These are phyloP conservation scores for Trogon melanurus DNA, from an alignment of 2,113 vertebrate genomes.

Conservation along the genomic window DNA sequence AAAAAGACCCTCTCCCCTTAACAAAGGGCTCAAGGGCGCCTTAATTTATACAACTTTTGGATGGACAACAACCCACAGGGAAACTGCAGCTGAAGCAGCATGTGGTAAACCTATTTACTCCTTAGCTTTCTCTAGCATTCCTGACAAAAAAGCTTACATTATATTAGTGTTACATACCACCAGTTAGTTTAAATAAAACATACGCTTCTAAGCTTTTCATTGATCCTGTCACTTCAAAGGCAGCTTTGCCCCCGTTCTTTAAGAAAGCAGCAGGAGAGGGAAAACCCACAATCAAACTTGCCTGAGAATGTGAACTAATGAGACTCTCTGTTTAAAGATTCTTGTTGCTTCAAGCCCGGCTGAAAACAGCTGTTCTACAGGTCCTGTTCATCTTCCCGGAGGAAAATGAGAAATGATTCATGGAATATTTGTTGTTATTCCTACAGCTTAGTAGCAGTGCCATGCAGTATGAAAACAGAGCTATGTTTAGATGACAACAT, in stretches of 20 bases:
- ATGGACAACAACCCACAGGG: neutral
- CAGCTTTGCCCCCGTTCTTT: neutral
- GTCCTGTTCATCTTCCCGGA: neutral
- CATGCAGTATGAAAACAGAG: neutral
- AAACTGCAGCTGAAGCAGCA: slow-evolving; percentile 37
- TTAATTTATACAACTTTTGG: slow-evolving; percentile 41
- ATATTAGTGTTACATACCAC: slow-evolving; percentile 41
- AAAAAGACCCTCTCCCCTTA: neutral
- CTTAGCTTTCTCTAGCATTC: slow-evolving; percentile 27
- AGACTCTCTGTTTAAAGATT: neutral
- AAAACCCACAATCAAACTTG: slow-evolving; percentile 17
- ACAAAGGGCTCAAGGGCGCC: slow-evolving; percentile 28
- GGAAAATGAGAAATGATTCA: neutral
- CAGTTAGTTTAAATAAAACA: slow-evolving; percentile 49
- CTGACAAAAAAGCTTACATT: slow-evolving; percentile 38
- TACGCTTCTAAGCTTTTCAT: slow-evolving; percentile 31
- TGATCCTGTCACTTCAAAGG: slow-evolving; percentile 61
- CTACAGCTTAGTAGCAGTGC: neutral
- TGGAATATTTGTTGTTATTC: neutral
- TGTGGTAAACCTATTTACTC: slow-evolving; percentile 56
- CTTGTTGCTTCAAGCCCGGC: neutral
- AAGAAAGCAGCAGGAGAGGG: slow-evolving; percentile 48
- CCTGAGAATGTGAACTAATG: slow-evolving; percentile 9
- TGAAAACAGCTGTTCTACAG: slow-evolving; percentile 26
- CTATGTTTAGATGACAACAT: slow-evolving; percentile 41